phyloP scores from a whole-genome alignment of 2,113 vertebrate genomes.

The Okapia johnstoni region DNA sequence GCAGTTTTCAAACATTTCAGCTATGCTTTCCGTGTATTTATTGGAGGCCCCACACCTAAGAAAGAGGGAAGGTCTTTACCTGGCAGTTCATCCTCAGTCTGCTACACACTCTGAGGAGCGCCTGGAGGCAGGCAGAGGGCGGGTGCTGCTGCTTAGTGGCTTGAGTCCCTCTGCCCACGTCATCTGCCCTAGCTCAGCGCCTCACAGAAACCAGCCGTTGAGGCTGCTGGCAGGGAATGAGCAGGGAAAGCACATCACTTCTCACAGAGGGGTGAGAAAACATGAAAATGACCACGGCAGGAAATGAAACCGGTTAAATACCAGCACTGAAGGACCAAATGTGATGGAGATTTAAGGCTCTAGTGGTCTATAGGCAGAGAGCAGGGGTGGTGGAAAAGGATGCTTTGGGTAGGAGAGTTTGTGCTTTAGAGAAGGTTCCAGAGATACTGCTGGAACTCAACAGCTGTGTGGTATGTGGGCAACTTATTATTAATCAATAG shows the following conservation, averaged over 20 bases:
- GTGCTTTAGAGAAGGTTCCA: not conserved
- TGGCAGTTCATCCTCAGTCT: not conserved
- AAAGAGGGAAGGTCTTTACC: not conserved
- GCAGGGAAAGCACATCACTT: not conserved
- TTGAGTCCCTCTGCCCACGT: not conserved
- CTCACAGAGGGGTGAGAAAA: not conserved
- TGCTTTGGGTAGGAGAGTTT: not conserved
- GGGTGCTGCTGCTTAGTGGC: not conserved
- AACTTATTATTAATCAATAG: not conserved
- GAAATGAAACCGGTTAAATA: not conserved
- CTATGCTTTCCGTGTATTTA: not conserved
- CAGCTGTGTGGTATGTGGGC: not conserved
- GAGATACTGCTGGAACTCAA: not conserved
- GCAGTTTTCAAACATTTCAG: not conserved
- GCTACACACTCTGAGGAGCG: not conserved
- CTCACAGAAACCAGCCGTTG: rapidly evolving
- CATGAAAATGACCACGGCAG: not conserved
- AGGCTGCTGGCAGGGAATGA: rapidly evolving
- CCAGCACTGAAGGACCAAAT: not conserved
- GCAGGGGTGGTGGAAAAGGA: not conserved
- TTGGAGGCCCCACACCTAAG: not conserved
- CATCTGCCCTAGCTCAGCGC: not conserved
- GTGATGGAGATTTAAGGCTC: not conserved
- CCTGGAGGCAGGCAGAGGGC: not conserved
- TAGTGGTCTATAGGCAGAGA: not conserved